Evolutionary conservation across 2,113 vertebrate genomes (phyloP), one percentile per base, ranked within the genome.

Genomic region (Brachypteracias leptosomus): DNA sequence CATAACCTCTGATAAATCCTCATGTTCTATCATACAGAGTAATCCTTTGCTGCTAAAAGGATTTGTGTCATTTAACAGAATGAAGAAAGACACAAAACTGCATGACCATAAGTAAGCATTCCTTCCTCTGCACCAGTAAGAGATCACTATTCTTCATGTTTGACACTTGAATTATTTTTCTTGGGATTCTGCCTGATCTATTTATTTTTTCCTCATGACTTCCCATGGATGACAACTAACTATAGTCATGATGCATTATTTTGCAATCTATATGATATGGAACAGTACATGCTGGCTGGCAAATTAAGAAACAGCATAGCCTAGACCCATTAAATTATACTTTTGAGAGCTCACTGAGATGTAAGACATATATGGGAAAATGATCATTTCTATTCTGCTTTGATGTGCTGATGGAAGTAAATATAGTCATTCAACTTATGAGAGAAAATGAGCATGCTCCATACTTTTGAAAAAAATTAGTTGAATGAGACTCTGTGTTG

Each of bases 101-200:
- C 5, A 51, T 1, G 3, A 25, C 7, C 3, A 3, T 40, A 76
- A 68, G 7, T 33, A 51, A 87, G 2, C 0, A 3, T 62, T 82
- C 6, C 7, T 62, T 62, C 17, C 5, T 70, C 5, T 81, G 4
- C 11, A 26, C 10, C 21, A 62, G 4, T 10, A 85, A 65, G n/a
- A 70, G 3, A 29, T 73, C 19, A 42, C 11, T 52, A 17, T 68
- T 65, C 1, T 8, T 73, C 22, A 33, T 51, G 13, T 52, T 61
- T 0, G 1, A 62, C 33, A 63, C 3, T 2, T n/a, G 31, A 72
- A 51, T 63, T 78, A 15, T 40, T 82, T 79, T 94, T 46, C 18
- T 63, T 49, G 36, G 49, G 8, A 58, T 67, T 82, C 10, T 17
- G 0, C 16, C 12, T 46, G 11, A 26, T 24, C 38, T 57, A 26